Percentiles rank a stretch among this genome's conserved stretches.
Conservation (phyloP, 92 coral and sea anemone genomes). For the Desmophyllum pertusum region DNA sequence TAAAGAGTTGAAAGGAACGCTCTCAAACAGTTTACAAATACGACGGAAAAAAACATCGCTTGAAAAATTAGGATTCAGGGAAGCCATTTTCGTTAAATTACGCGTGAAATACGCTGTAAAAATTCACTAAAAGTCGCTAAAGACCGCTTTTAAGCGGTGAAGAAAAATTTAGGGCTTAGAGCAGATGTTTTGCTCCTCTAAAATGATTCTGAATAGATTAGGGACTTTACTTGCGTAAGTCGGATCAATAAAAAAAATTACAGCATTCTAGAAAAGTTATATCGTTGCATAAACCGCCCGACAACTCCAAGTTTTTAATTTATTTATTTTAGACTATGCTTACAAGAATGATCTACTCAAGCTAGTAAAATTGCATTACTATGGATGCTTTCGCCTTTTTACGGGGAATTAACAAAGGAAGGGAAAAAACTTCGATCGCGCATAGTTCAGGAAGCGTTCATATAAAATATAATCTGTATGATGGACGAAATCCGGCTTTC, state of each 20-base stretch:
- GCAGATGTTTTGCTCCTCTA: slow-evolving; percentile 53
- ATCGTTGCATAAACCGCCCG: background rate
- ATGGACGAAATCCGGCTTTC: background rate
- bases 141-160: slow-evolving; percentile 54
- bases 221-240: slow-evolving; percentile 15
- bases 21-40: slow-evolving; percentile 62
- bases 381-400: slow-evolving; percentile 41
- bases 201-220: slow-evolving; percentile 34
- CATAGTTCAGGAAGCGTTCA: background rate
- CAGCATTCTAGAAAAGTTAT: slow-evolving; percentile 1
- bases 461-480: background rate
- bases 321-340: slow-evolving; percentile 34
- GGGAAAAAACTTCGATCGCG: background rate
- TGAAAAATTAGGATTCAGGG: slow-evolving; percentile 55
- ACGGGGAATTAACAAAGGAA: background rate
- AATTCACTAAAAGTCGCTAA: slow-evolving; percentile 62
- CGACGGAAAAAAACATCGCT: slow-evolving; percentile 51
- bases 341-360: slow-evolving; percentile 40
- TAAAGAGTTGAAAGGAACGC: slow-evolving; percentile 49
- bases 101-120: slow-evolving; percentile 51
- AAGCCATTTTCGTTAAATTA: slow-evolving; percentile 68
- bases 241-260: slow-evolving; percentile 1
- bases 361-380: slow-evolving; percentile 61
- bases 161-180: slow-evolving; percentile 39
- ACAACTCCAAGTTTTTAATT: slow-evolving; percentile 21